A percentile compares a stretch with the other conserved stretches of the same genome.
Conservation (phyloP, 2,113 vertebrate genomes). For the Cheilinus undulatus region DNA sequence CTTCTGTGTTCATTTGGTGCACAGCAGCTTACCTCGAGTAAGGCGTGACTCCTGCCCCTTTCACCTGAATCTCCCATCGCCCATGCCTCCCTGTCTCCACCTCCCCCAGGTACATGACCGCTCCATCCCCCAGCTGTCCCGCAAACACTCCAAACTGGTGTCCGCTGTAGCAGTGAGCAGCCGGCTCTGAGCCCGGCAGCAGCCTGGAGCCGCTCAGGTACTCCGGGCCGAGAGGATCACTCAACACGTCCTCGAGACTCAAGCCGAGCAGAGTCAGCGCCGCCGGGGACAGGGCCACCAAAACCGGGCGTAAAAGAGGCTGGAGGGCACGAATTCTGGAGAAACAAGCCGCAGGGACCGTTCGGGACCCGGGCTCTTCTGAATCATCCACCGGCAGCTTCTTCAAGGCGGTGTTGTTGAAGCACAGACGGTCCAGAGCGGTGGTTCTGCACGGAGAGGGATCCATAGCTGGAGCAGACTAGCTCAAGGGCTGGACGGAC, state of each 20-base stretch:
- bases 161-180: slow-evolving; percentile 92
- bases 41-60: slow-evolving; percentile 89
- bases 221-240: slow-evolving; percentile 78
- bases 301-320: slow-evolving; percentile 78
- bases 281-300: slow-evolving; percentile 84
- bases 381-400: slow-evolving; percentile 85
- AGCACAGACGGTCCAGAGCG: slow-evolving; percentile 78
- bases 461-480: no score
- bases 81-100: slow-evolving; percentile 72
- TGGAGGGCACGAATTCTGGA: slow-evolving; percentile 75
- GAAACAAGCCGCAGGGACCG: slow-evolving; percentile 86
- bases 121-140: slow-evolving; percentile 91
- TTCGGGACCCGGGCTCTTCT: slow-evolving; percentile 74
- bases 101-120: slow-evolving; percentile 91
- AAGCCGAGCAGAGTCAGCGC: slow-evolving; percentile 87
- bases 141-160: slow-evolving; percentile 93
- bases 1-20: neutral
- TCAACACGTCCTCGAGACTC: slow-evolving; percentile 54
- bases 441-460: slow-evolving; percentile 11
- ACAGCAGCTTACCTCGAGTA: slow-evolving; percentile 85
- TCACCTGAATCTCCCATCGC: slow-evolving; percentile 93
- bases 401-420: slow-evolving; percentile 85
- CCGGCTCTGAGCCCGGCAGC: slow-evolving; percentile 85
- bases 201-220: slow-evolving; percentile 88
- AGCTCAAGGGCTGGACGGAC: no score